phyloP scores from a whole-genome alignment of 2,888 invertebrate species.

The Crossocerus cetratus region DNA sequence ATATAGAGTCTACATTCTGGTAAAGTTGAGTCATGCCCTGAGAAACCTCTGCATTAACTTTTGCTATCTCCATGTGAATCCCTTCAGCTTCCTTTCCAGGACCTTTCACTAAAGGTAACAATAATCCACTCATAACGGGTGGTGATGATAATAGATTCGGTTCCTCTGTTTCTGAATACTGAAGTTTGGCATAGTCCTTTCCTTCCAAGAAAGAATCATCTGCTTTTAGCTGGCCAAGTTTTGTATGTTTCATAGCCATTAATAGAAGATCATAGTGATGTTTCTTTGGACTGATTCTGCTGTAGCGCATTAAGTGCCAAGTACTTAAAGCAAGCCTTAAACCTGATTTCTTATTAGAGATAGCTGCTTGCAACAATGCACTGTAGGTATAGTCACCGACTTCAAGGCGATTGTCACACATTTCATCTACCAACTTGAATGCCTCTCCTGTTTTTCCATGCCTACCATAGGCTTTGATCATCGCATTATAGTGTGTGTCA shows the following conservation, averaged over 20 bases:
- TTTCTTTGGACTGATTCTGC: constrained; percentile 83
- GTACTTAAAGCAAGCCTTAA: constrained; percentile 89
- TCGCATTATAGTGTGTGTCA: constrained; percentile 88
- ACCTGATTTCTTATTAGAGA: constrained; percentile 87
- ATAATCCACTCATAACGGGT: constrained; percentile 59
- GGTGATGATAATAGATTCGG: constrained; percentile 83
- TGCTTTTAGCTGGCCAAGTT: constrained; percentile 81
- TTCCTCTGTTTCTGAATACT: constrained; percentile 68
- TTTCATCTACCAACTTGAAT: constrained; percentile 91
- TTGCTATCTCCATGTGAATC: not conserved
- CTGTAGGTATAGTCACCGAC: constrained; percentile 85
- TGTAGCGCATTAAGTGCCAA: constrained; percentile 89
- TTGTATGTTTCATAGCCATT: constrained; percentile 88
- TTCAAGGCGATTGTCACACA: constrained; percentile 82
- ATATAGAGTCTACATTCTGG: constrained; percentile 57
- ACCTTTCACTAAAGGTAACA: not conserved
- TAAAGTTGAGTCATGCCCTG: not conserved
- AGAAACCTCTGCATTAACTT: not conserved
- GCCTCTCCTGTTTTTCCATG: constrained; percentile 88
- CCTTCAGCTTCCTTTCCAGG: not conserved
- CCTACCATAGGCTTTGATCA: constrained; percentile 94
- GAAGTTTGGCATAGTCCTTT: constrained; percentile 30
- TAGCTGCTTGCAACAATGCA: constrained; percentile 90
- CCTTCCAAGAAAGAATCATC: constrained; percentile 53
- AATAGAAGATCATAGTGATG: constrained; percentile 90